Base-by-base conservation (phyloP, 2,113 vertebrate genomes). In the Vimba vimba region DNA sequence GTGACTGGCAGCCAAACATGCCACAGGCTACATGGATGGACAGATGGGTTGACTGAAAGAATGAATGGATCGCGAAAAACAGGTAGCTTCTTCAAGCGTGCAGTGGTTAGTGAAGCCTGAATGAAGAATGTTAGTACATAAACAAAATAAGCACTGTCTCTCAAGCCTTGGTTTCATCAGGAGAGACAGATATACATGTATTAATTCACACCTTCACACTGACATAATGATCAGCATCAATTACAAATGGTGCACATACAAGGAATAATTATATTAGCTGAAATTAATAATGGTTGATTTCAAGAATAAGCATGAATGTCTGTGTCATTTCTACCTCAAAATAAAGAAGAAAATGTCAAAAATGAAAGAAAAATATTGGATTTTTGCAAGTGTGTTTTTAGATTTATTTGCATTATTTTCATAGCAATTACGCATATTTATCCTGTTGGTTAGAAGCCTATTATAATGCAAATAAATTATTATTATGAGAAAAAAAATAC, bases 51-150 rank as follows among this genome's bases (percentile, higher is more conserved):
- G 74, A 78, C 12, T 55, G 75, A 76, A 27, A 3, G 7, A 9
- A 59, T 59, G 45, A 47, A 83, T 73, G 82, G 7, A 43, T 27
- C 52, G 71, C 77, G 39, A 45, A 87, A 55, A 92, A 30, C 91
- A 93, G 89, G 91, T 92, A 94, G 90, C 91, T 66, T 52, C 87
- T 94, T 52, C 92, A 94, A 90, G 89, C 89, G 81, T 60, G 90
- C 85, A 85, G 90, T 17, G 90, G 78, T 86, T 93, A 94, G 94
- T 94, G 93, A 36, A 93, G 89, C 84, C 91, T 91, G 59, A 91
- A 90, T 90, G 91, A 91, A 87, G 89, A 93, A 91, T 92, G 92
- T 94, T 95, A 95, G 93, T 87, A 82, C 85, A 86, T 25, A 88
- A 62, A 81, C 91, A 95, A 91, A 90, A 92, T 91, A 93, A 69